Evolutionary conservation across 1,140 invertebrate species (phyloP).

Genomic region (Trypoxylus dichotomus): DNA sequence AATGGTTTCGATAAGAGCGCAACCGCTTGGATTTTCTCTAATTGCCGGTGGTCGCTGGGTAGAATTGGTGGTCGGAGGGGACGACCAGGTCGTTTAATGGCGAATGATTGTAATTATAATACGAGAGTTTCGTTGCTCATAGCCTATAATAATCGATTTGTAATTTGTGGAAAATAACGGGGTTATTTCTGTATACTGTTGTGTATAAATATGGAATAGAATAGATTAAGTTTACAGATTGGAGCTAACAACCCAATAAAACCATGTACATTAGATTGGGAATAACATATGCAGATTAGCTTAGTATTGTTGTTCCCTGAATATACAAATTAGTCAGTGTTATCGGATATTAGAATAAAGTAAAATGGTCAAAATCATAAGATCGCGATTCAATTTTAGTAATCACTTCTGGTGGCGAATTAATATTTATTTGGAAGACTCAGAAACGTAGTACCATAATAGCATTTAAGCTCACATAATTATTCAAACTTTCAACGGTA

Average conservation of each 20-base stretch:
- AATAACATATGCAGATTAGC: neutral
- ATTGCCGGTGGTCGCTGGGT: neutral
- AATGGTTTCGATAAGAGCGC: neutral
- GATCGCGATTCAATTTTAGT: too few relatives aligned
- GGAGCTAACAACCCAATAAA: neutral
- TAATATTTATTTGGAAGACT: too few relatives aligned
- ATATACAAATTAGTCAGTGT: neutral
- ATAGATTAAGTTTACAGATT: slow-evolving; percentile 9
- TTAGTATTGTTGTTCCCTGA: neutral
- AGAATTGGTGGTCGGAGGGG: neutral
- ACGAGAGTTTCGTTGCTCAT: neutral
- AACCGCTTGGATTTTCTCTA: neutral
- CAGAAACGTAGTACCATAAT: too few relatives aligned
- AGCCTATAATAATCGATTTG: slow-evolving; percentile 20
- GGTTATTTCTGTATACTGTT: neutral
- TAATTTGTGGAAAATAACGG: slow-evolving; percentile 12
- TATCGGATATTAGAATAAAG: too few relatives aligned
- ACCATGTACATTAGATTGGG: neutral
- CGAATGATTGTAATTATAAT: slow-evolving; percentile 5
- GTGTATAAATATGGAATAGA: neutral
- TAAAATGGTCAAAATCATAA: too few relatives aligned
- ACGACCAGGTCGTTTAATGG: neutral
- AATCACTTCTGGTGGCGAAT: too few relatives aligned
- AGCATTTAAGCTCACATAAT: too few relatives aligned
- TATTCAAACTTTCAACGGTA: too few relatives aligned